These are phyloP conservation scores for Channa argus DNA, from an alignment of 2,113 vertebrate species.

Conservation along the genomic window DNA sequence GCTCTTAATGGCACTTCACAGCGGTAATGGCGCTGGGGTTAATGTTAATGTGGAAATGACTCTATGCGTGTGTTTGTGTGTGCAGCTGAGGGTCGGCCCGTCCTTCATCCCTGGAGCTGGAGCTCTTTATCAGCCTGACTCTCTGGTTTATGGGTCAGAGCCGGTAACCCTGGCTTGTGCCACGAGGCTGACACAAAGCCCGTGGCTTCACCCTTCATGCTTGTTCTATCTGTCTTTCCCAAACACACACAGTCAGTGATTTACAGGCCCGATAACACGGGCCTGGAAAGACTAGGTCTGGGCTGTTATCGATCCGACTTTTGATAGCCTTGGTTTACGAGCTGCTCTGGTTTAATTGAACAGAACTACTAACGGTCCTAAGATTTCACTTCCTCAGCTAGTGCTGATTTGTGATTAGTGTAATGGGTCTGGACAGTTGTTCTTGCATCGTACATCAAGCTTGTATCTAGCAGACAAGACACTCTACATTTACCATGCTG, in stretches of 20 bases:
- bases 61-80: slow-evolving; percentile 8
- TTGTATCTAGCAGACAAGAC: slow-evolving; percentile 36
- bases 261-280: slow-evolving; percentile 28
- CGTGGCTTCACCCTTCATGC: slow-evolving; percentile 2
- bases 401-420: slow-evolving; percentile 59
- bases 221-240: not conserved
- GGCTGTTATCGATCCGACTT: slow-evolving; percentile 36
- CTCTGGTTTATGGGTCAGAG: slow-evolving; percentile 29
- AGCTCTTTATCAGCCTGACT: slow-evolving; percentile 48
- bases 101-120: slow-evolving; percentile 62
- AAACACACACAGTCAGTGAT: slow-evolving; percentile 14
- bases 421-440: slow-evolving; percentile 45
- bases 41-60: slow-evolving; percentile 63
- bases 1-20: slow-evolving; percentile 70
- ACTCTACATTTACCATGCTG: slow-evolving; percentile 21
- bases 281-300: not conserved
- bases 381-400: slow-evolving; percentile 43
- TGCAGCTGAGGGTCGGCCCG: slow-evolving; percentile 21
- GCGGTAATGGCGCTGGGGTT: slow-evolving; percentile 66
- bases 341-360: slow-evolving; percentile 55
- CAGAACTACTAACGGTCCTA: slow-evolving; percentile 28
- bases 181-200: slow-evolving; percentile 12
- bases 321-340: slow-evolving; percentile 54
- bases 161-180: slow-evolving; percentile 10
- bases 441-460: slow-evolving; percentile 41